These are phyloP conservation scores for Tokudaia tokunoshimensis DNA, from an alignment of 2,797 vertebrate genomes.

Conservation along the genomic window DNA sequence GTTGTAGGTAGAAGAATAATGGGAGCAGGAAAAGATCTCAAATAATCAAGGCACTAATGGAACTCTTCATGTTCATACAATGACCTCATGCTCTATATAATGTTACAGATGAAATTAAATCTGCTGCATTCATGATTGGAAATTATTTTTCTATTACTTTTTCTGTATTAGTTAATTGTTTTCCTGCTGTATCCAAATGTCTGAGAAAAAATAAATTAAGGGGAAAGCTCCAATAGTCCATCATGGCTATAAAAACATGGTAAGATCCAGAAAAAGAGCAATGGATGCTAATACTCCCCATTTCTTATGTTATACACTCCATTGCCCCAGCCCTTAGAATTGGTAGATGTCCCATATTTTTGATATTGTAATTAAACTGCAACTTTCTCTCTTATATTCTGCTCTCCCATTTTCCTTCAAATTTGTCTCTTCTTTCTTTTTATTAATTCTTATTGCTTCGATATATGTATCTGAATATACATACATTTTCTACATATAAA, in stretches of 20 bases:
- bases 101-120: not conserved
- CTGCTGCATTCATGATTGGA: not conserved
- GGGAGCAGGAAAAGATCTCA: not conserved
- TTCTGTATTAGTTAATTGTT: not conserved
- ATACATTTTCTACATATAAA: not conserved
- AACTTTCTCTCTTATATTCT: not conserved
- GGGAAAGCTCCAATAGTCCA: not conserved
- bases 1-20: not conserved
- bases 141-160: not conserved
- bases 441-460: not conserved
- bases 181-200: not conserved
- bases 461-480: not conserved
- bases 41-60: not conserved
- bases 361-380: not conserved
- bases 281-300: not conserved
- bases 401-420: not conserved
- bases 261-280: not conserved
- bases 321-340: not conserved
- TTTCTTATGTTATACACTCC: not conserved
- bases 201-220: not conserved
- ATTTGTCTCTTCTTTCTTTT: not conserved
- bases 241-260: not conserved
- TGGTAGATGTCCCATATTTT: not conserved
- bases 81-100: not conserved
- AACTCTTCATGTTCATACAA: not conserved